Base-by-base conservation (phyloP, 2,797 vertebrate species). In the Balearica regulorum region DNA sequence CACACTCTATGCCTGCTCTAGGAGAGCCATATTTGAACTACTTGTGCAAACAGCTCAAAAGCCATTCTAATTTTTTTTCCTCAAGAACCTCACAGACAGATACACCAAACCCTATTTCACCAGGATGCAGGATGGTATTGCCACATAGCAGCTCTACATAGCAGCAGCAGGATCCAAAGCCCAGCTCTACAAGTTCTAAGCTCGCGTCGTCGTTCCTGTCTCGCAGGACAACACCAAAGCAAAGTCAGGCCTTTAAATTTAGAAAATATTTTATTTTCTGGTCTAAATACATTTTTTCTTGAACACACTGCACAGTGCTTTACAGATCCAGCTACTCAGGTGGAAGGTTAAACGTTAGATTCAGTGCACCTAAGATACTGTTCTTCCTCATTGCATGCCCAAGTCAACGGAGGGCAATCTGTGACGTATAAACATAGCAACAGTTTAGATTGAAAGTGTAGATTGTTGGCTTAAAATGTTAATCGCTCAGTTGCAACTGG, bases 371-470 rank as follows among this genome's bases (percentile, higher is more conserved):
- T 89, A 49, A 25, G 64, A 90, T 75, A 49, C 2, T 68, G 28
- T 64, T 89, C 90, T 81, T 90, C 87, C 91, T 91, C 84, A 72
- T 72, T 93, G 81, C 93, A 83, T 77, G 86, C 90, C 82, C 15
- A 13, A 87, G 89, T 79, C 93, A 93, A 37, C 1, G 37, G 37
- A 91, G 93, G 88, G 82, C 88, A 96, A 13, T 20, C 44, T 57
- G 20, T 88, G 84, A 91, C 11, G 5, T 55, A 43, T 28, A 62
- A 48, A 69, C 60, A 37, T 4, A 90, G 93, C 68, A 94, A 79
- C 79, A 90, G 87, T 64, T 93, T 44, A 95, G 95, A 96, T 94
- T 44, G 73, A n/a, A 94, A 86, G 51, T 33, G 51, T 28, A 96
- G 96, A 96, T 91, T 96, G 73, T 79, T 90, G 72, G 53, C 53